Percentiles rank a stretch among this genome's conserved stretches.
Conservation (phyloP, 2,113 vertebrate species). For the Thalassoma bifasciatum region DNA sequence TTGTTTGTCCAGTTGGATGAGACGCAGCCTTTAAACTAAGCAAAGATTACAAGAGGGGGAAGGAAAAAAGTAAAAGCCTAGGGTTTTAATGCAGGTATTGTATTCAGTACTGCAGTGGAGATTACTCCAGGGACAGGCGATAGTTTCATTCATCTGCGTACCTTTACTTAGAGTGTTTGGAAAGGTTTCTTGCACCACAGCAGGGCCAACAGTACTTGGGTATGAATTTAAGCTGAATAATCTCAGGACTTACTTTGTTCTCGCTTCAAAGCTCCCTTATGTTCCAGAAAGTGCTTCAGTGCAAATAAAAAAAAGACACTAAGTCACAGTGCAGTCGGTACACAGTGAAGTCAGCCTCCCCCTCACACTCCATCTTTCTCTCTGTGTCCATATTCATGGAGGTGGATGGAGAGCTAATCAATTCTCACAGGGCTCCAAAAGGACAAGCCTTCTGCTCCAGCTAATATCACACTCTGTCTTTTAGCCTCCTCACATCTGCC, state of each 20-base stretch:
- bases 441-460: slow-evolving; percentile 50
- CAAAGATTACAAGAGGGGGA: neutral
- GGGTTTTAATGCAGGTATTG: neutral
- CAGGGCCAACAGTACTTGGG: slow-evolving; percentile 15
- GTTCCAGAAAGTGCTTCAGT: slow-evolving; percentile 27
- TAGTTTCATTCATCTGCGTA: slow-evolving; percentile 9
- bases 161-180: slow-evolving; percentile 17
- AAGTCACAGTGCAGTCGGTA: slow-evolving; percentile 9
- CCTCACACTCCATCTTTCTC: slow-evolving; percentile 19
- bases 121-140: slow-evolving; percentile 2
- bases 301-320: neutral
- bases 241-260: slow-evolving; percentile 27
- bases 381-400: slow-evolving; percentile 34
- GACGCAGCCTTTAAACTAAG: neutral
- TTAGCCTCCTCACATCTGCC: slow-evolving; percentile 49
- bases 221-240: slow-evolving; percentile 47
- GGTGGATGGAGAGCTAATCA: slow-evolving; percentile 56
- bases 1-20: neutral
- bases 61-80: slow-evolving; percentile 1
- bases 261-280: slow-evolving; percentile 4
- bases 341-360: slow-evolving; percentile 16
- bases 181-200: slow-evolving; percentile 1
- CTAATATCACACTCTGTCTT: slow-evolving; percentile 64
- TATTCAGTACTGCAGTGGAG: neutral
- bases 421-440: slow-evolving; percentile 58